Evolutionary conservation across 2,113 vertebrate species (phyloP).

Genomic region (Catharus bicknelli): DNA sequence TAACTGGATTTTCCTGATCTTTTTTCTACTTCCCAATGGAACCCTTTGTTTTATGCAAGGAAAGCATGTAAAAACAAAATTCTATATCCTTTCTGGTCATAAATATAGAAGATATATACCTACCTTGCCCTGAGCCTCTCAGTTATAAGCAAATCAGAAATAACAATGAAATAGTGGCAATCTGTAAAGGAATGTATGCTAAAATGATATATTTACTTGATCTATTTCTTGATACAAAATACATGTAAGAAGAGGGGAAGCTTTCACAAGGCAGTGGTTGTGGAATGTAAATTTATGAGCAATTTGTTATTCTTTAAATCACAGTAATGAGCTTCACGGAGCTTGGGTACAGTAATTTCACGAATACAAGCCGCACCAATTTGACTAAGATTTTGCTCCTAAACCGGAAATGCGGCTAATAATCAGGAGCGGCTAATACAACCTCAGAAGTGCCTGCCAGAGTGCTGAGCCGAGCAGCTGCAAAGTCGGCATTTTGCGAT

Average conservation of each 20-base stretch:
- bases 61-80: not conserved
- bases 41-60: not conserved
- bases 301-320: not conserved
- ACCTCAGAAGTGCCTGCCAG: too few relatives aligned
- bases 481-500: too few relatives aligned
- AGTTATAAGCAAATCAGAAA: not conserved
- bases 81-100: not conserved
- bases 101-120: not conserved
- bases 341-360: too few relatives aligned
- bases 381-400: too few relatives aligned
- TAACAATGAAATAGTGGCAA: not conserved
- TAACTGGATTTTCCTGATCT: not conserved
- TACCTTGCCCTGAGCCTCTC: not conserved
- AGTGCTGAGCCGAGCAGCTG: too few relatives aligned
- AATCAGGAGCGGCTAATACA: too few relatives aligned
- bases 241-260: not conserved
- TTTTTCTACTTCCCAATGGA: not conserved
- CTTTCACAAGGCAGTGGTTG: not conserved
- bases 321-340: not conserved
- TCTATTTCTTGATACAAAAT: not conserved
- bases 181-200: not conserved
- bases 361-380: too few relatives aligned
- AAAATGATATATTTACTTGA: not conserved
- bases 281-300: not conserved
- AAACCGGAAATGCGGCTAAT: too few relatives aligned